Percentiles rank a stretch among this genome's conserved stretches.
phyloP scores from a whole-genome alignment of 2,888 invertebrate genomes.

The Poecilobothrus nobilitatus region DNA sequence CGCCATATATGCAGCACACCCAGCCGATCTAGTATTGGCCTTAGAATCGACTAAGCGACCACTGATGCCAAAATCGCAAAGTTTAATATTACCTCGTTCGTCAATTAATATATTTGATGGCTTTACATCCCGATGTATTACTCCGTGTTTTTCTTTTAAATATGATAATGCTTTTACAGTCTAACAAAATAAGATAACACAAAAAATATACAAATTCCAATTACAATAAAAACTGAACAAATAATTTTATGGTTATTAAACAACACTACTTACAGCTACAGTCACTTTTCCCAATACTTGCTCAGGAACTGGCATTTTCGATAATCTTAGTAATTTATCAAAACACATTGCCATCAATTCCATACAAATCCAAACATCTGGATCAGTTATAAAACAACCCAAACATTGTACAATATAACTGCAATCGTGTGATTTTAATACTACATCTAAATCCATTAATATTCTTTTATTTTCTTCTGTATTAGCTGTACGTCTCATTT shows the following conservation, averaged over 20 bases:
- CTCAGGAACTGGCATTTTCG: constrained; percentile 88
- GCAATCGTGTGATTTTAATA: constrained; percentile 94
- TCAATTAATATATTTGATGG: constrained; percentile 97
- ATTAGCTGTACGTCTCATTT: constrained; percentile 96
- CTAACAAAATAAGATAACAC: constrained; percentile 44
- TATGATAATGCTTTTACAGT: constrained; percentile 95
- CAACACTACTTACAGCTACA: constrained; percentile 66
- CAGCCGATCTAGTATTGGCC: constrained; percentile 93
- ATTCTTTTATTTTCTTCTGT: constrained; percentile 96
- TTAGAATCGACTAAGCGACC: constrained; percentile 96
- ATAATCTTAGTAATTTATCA: constrained; percentile 85
- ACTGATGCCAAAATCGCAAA: constrained; percentile 99
- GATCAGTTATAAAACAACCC: constrained; percentile 95
- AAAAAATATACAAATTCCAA: constrained; percentile 15
- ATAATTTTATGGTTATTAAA: not conserved
- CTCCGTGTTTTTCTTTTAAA: constrained; percentile 92
- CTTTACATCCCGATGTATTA: constrained; percentile 97
- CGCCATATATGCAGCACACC: constrained; percentile 99
- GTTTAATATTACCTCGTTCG: constrained; percentile 87
- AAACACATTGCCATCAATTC: constrained; percentile 98
- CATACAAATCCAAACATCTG: constrained; percentile 99
- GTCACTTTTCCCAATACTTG: constrained; percentile 93
- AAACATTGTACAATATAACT: constrained; percentile 94
- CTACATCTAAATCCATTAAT: constrained; percentile 97
- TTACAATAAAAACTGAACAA: constrained; percentile 12